These are phyloP conservation scores for Aphidius gifuensis DNA, from an alignment of 1,140 invertebrate species.

Conservation along the genomic window DNA sequence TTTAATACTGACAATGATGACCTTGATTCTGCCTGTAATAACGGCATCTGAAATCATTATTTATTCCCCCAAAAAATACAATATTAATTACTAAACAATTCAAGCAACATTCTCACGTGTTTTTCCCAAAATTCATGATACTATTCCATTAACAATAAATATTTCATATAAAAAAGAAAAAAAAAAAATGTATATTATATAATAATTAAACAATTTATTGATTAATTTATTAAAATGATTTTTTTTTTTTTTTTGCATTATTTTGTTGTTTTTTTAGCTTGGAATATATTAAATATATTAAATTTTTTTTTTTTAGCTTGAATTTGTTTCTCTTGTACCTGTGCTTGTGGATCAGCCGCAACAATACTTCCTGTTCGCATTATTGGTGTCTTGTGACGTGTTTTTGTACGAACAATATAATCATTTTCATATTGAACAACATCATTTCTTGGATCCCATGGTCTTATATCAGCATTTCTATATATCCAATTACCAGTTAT, in stretches of 20 bases:
- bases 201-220: constrained; percentile 9
- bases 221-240: background rate
- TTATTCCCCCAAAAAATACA: constrained; percentile 16
- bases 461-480: constrained; percentile 69
- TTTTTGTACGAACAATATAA: constrained; percentile 70
- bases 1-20: constrained; percentile 54
- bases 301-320: constrained; percentile 15
- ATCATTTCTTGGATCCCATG: constrained; percentile 82
- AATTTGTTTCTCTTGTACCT: constrained; percentile 39
- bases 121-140: constrained; percentile 24
- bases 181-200: constrained; percentile 5
- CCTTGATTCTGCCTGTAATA: constrained; percentile 53
- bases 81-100: constrained; percentile 4
- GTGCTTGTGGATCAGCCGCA: constrained; percentile 57
- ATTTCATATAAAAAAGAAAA: constrained; percentile 22
- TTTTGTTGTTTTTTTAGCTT: constrained; percentile 8
- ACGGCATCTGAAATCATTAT: constrained; percentile 45
- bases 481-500: constrained; percentile 73
- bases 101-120: constrained; percentile 22
- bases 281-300: constrained; percentile 17
- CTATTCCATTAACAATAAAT: constrained; percentile 17
- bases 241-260: constrained; percentile 5
- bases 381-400: constrained; percentile 69
- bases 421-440: constrained; percentile 76
- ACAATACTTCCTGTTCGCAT: constrained; percentile 64